Conservation (phyloP, 2,888 invertebrate genomes). For the Crocallis elinguaria region DNA sequence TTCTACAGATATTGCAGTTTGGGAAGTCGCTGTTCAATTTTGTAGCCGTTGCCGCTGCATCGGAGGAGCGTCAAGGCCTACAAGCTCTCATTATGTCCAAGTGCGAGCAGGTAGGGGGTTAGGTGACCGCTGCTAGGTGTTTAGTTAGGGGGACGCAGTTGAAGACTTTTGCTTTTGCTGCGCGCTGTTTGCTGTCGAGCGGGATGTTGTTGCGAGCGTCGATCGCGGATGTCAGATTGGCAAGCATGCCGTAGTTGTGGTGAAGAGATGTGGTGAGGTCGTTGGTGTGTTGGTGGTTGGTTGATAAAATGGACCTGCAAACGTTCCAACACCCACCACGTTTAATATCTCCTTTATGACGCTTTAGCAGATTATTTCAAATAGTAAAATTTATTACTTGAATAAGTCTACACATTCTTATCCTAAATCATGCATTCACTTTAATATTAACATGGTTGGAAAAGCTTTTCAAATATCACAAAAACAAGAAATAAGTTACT, state of each 20-base stretch:
- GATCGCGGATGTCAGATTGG: constrained; percentile 77
- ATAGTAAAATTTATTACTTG: constrained; percentile 15
- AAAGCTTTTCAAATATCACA: background rate
- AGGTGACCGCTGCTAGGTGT: constrained; percentile 78
- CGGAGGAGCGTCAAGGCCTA: constrained; percentile 56
- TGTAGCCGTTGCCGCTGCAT: constrained; percentile 66
- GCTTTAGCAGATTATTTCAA: constrained; percentile 21
- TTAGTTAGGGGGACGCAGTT: constrained; percentile 67
- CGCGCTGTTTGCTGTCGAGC: constrained; percentile 76
- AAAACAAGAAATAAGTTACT: background rate
- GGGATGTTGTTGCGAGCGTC: constrained; percentile 74
- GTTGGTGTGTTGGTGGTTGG: constrained; percentile 84
- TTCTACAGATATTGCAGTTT: constrained; percentile 67
- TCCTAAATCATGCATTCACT: background rate
- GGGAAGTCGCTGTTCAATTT: constrained; percentile 61
- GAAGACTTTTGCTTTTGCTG: constrained; percentile 74
- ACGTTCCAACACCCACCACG: constrained; percentile 85
- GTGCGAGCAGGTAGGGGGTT: constrained; percentile 53
- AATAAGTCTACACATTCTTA: constrained; percentile 30
- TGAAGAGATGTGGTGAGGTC: constrained; percentile 83
- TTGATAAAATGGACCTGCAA: constrained; percentile 85
- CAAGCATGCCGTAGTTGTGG: constrained; percentile 81
- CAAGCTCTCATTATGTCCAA: constrained; percentile 56
- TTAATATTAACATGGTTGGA: background rate
- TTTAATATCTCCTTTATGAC: constrained; percentile 70